phyloP scores from a whole-genome alignment of 2,113 vertebrate species.

The Amblyornis subalaris region DNA sequence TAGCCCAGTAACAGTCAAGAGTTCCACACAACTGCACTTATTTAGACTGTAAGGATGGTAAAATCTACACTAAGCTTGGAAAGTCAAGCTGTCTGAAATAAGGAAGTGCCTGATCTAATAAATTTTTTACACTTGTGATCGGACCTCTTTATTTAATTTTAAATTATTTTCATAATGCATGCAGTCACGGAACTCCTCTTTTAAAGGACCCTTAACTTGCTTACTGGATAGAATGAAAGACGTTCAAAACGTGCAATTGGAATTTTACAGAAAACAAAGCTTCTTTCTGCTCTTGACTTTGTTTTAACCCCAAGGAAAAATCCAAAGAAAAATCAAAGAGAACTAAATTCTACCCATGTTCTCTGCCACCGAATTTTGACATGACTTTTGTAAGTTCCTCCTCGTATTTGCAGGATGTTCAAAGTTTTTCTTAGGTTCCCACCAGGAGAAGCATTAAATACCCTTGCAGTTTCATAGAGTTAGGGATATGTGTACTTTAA shows the following conservation, averaged over 20 bases:
- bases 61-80: not conserved
- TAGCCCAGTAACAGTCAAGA: not conserved
- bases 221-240: not conserved
- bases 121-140: not conserved
- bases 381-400: not conserved
- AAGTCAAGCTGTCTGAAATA: not conserved
- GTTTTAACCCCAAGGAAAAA: not conserved
- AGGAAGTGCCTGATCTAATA: not conserved
- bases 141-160: not conserved
- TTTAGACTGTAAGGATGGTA: not conserved
- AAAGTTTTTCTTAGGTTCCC: not conserved
- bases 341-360: not conserved
- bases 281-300: not conserved
- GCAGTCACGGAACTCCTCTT: not conserved
- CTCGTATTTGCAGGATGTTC: not conserved
- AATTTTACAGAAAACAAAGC: not conserved
- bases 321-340: not conserved
- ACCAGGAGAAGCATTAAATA: not conserved
- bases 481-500: not conserved
- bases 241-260: not conserved
- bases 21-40: not conserved
- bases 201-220: not conserved
- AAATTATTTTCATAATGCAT: not conserved
- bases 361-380: not conserved
- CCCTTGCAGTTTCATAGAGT: not conserved